Evolutionary conservation across 2,113 vertebrate genomes (phyloP), one percentile per base, ranked within the genome.

Genomic region (Nibea coibor): DNA sequence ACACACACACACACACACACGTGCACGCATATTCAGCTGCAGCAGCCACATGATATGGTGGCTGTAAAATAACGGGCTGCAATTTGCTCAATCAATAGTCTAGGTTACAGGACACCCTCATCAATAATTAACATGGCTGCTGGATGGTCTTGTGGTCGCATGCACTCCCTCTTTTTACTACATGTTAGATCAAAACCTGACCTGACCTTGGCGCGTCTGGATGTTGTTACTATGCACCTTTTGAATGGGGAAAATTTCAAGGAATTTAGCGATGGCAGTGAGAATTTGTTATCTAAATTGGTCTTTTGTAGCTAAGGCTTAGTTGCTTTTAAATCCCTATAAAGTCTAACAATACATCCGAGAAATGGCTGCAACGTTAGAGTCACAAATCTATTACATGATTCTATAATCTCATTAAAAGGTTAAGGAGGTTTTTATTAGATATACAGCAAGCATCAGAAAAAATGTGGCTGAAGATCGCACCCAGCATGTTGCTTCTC

Each of bases 61-160:
- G 63, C 68, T 81, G 83, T 81, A 87, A 88, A 86, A 88, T 84
- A 88, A 89, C 80, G 86, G 82, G 74, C 75, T 88, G 78, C 81
- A 86, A 87, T 89, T 83, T 90, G 72, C 85, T 89, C 82, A 53
- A 91, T 94, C 93, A 80, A 93, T 93, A 91, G 58, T 71, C 31
- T 57, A 10, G 83, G 89, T 91, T 88, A 93, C 42, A 68, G 78
- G 78, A 89, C 48, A 88, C 87, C 77, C 74, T 82, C 77, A 89
- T 93, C 89, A 90, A 94, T 93, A 94, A 89, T 92, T 82, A 80
- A 88, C 57, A 71, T 45, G 75, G 2, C 54, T 70, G 84, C 50
- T 84, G 68, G 80, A 72, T 79, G 56, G 24, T 71, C 43, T 24
- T 9, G 62, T 79, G 71, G 63, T 79, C 67, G 65, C 73, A 78